Conservation (phyloP, 1,140 invertebrate genomes). For the Archegozetes longisetosus region DNA sequence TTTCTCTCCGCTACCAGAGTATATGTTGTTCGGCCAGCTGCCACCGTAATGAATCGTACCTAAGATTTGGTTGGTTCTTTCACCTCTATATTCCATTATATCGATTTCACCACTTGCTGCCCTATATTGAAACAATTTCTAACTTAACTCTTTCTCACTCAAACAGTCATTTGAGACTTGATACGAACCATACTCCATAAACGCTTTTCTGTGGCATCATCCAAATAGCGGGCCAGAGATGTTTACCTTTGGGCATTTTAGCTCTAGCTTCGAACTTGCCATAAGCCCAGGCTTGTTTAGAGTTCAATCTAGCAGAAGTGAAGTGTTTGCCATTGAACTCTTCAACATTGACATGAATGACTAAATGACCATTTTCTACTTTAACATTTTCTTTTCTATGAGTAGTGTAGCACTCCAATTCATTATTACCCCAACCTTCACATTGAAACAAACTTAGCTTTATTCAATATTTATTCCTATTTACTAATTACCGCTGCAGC, state of each 20-base stretch:
- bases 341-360: neutral
- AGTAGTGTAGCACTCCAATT: neutral
- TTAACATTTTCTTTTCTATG: neutral
- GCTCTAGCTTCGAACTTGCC: neutral
- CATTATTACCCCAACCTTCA: no score
- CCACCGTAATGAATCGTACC: conserved; percentile 4
- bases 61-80: neutral
- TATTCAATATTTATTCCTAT: no score
- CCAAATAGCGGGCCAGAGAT: no score
- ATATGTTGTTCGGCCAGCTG: neutral
- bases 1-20: neutral
- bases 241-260: neutral
- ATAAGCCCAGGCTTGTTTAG: neutral
- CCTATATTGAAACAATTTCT: no score
- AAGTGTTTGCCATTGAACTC: neutral
- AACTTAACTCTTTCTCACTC: no score
- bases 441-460: no score
- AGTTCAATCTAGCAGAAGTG: neutral
- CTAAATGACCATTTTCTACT: neutral
- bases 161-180: no score
- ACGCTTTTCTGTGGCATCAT: neutral
- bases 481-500: neutral
- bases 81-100: conserved; percentile 5
- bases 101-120: conserved; percentile 12
- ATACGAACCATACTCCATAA: neutral